Percentiles rank a stretch among this genome's conserved stretches.
Evolutionary conservation across 2,113 vertebrate genomes (phyloP).

Genomic region (Athene noctua): DNA sequence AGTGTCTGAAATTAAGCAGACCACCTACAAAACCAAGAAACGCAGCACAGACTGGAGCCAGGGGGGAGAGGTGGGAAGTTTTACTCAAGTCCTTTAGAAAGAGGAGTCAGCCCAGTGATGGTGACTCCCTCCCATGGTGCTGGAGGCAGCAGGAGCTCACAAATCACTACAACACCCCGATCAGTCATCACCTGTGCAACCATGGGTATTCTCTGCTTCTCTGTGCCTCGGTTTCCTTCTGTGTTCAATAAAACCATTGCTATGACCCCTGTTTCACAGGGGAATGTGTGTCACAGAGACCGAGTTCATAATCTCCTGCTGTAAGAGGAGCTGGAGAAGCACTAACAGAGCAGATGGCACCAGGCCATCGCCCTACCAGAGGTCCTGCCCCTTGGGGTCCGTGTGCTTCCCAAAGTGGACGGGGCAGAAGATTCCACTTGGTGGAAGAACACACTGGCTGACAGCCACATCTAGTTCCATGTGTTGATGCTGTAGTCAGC

Average conservation of each 20-base stretch:
- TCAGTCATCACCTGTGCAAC: neutral
- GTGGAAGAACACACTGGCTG: conserved; percentile 70
- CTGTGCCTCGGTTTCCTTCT: neutral
- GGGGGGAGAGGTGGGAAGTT: neutral
- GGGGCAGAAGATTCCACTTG: conserved; percentile 59
- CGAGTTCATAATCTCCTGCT: neutral
- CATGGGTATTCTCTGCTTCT: neutral
- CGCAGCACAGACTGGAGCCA: neutral
- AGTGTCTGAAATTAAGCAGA: neutral
- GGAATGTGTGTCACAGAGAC: neutral
- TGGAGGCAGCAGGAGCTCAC: neutral
- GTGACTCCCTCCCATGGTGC: neutral
- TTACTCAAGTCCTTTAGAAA: neutral
- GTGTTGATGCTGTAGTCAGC: conserved; percentile 69
- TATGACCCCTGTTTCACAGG: neutral
- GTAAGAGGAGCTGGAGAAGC: neutral
- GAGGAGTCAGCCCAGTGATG: neutral
- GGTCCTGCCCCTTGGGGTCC: conserved; percentile 57
- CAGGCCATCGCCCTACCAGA: neutral
- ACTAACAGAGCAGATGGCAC: accelerated
- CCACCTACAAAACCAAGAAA: neutral
- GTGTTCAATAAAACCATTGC: neutral
- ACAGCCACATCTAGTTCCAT: conserved; percentile 74
- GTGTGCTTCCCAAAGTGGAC: conserved; percentile 61
- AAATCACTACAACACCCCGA: neutral